Evolutionary conservation across 1,140 invertebrate species (phyloP).

Genomic region (Armadillidium nasatum): DNA sequence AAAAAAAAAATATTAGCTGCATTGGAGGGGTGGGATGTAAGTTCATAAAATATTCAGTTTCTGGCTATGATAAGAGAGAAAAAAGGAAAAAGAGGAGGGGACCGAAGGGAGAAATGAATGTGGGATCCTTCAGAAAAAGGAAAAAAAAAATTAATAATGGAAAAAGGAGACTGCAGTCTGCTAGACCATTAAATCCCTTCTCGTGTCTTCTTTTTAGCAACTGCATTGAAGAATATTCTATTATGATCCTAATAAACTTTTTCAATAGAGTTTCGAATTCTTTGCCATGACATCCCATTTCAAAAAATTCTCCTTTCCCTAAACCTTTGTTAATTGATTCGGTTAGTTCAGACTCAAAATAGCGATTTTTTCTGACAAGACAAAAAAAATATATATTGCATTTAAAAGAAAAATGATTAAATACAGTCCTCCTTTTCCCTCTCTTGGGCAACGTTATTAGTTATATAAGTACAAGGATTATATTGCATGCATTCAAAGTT

Average conservation of each 20-base stretch:
- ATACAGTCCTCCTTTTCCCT: too few species aligned
- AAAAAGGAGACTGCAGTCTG: neutral
- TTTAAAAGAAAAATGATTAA: too few species aligned
- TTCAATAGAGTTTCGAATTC: neutral
- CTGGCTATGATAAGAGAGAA: conserved; percentile 12
- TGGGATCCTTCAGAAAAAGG: neutral
- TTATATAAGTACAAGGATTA: too few species aligned
- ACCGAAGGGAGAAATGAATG: conserved; percentile 8
- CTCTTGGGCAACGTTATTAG: too few species aligned
- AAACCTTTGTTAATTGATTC: conserved; percentile 11
- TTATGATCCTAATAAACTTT: neutral
- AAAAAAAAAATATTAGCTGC: neutral
- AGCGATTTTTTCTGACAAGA: neutral
- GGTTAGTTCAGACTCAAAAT: neutral
- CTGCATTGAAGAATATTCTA: neutral
- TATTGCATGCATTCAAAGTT: too few species aligned
- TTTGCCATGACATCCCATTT: neutral
- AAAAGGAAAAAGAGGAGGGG: conserved; percentile 7
- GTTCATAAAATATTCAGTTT: conserved; percentile 19
- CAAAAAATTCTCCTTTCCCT: neutral
- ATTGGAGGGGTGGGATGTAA: neutral
- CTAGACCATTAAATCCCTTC: conserved; percentile 7
- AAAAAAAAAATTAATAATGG: neutral
- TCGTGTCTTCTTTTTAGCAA: neutral
- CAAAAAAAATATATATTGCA: too few species aligned